These are phyloP conservation scores for Mormyrus lacerda DNA, from an alignment of 2,113 vertebrate species.

Conservation along the genomic window DNA sequence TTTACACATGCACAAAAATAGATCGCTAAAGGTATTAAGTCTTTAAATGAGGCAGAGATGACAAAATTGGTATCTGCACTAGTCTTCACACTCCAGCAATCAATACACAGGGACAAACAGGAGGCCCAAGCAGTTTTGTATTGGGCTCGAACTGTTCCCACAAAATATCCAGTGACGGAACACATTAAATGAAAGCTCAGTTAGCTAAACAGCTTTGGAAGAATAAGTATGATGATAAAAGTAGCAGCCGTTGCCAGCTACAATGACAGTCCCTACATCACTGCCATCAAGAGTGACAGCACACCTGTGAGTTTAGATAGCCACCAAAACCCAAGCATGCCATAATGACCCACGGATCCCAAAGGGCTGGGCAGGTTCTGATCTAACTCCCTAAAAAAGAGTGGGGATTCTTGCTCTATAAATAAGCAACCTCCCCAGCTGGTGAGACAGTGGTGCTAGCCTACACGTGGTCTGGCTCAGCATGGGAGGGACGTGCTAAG, in stretches of 20 bases:
- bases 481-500: neutral
- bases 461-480: neutral
- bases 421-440: neutral
- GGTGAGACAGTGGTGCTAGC: neutral
- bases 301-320: neutral
- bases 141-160: neutral
- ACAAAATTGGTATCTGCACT: neutral
- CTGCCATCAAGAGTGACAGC: neutral
- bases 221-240: neutral
- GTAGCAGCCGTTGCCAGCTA: neutral
- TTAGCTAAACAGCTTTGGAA: neutral
- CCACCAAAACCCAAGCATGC: neutral
- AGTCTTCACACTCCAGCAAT: neutral
- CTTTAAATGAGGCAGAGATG: neutral
- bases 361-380: neutral
- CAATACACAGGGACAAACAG: neutral
- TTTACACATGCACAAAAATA: conserved; percentile 19
- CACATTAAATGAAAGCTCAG: neutral
- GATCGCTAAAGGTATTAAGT: neutral
- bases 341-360: neutral
- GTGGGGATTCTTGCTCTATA: conserved; percentile 11
- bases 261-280: neutral
- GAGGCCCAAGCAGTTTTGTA: neutral
- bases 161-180: neutral
- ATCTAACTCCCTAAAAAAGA: neutral